Evolutionary conservation across 2,797 vertebrate species (phyloP), one percentile per base, ranked within the genome.

Genomic region (Kryptopterus vitreolus): DNA sequence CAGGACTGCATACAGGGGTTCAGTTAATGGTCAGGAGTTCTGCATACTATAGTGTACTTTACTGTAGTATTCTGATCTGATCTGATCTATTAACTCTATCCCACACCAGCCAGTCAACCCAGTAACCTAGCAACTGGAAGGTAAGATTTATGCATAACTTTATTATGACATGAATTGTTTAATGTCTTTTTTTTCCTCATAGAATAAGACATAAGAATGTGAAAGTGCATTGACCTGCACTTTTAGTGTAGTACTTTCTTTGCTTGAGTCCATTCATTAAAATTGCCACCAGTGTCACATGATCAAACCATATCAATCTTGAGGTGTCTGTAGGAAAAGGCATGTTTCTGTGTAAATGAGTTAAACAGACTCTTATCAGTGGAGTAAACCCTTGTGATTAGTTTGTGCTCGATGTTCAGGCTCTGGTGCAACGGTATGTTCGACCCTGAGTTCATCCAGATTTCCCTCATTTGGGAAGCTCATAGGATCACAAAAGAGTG

Each of bases 391-490:
- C 62, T 76, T 33, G 53, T 59, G 72, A 52, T 66, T 52, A 9
- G 52, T 46, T 26, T 58, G 61, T 52, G 26, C 52, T n/a, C 3
- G 4, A 16, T 57, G 55, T 78, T 58, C 55, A 70, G 35, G 11
- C 66, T 29, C 53, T 76, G 63, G 48, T 38, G 53, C 55, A 76
- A 81, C 48, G n/a, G 50, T 58, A 8, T 35, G 26, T 65, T n/a
- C 26, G 26, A 69, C 38, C 35, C 31, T 9, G 38, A 31, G 35
- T 79, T 62, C 68, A 35, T 48, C 3, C 29, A 31, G 48, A 10
- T 29, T 50, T 38, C 38, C 15, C 38, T 43, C 38, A 43, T 2
- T 43, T 43, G 38, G 10, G 10, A 43, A 43, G 6, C 38, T 43
- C 3, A 24, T n/a, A 50, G 9, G 52, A 35, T 8, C 11, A 33